These are phyloP conservation scores for Leptinotarsa rubiginosa DNA, from an alignment of 2,888 invertebrate genomes.

Conservation along the genomic window DNA sequence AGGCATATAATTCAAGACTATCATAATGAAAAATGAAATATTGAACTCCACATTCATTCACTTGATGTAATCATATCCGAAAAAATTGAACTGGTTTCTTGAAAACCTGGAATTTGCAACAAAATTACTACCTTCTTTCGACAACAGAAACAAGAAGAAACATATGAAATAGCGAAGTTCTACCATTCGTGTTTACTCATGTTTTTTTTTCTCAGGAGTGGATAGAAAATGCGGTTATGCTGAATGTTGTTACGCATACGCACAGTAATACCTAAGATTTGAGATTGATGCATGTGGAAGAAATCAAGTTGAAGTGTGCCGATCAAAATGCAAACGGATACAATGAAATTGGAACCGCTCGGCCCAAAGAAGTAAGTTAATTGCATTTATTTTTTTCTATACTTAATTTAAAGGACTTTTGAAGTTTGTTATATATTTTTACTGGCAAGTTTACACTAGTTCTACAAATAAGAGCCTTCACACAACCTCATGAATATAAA, in stretches of 20 bases:
- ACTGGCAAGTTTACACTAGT: too few species aligned
- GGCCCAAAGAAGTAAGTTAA: slow-evolving; percentile 49
- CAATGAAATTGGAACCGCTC: slow-evolving; percentile 48
- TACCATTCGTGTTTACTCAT: not conserved
- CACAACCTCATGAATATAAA: too few species aligned
- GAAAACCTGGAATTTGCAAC: not conserved
- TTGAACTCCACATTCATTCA: too few species aligned
- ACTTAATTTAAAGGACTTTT: not conserved
- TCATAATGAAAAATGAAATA: too few species aligned
- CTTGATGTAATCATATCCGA: too few species aligned
- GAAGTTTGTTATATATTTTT: too few species aligned
- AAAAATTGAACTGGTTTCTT: not conserved
- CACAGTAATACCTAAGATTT: slow-evolving; percentile 10
- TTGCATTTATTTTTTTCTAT: not conserved
- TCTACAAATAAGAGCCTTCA: too few species aligned
- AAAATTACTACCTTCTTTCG: slow-evolving; percentile 3
- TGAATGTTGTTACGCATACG: slow-evolving; percentile 28
- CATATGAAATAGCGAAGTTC: not conserved
- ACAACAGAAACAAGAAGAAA: not conserved
- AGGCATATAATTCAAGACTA: too few species aligned
- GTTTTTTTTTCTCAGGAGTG: slow-evolving; percentile 22
- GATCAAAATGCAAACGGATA: slow-evolving; percentile 41
- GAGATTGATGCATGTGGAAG: slow-evolving; percentile 9
- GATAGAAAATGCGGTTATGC: slow-evolving; percentile 28
- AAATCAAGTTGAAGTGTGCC: slow-evolving; percentile 12